Evolutionary conservation across 2,113 vertebrate genomes (phyloP).

Genomic region (Megaleporinus macrocephalus): DNA sequence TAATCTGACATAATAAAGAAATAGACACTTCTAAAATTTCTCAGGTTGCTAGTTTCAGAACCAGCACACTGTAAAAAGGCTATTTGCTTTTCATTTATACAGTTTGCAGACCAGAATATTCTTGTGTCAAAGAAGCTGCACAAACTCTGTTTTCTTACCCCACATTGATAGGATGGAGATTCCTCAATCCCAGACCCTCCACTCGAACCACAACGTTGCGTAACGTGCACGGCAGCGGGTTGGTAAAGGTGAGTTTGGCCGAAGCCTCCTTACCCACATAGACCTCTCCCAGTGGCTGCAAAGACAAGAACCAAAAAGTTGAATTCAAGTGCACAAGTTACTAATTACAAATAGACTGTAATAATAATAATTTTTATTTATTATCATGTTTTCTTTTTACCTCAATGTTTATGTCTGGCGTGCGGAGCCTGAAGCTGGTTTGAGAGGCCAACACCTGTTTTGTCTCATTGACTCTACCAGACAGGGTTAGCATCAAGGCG

Average conservation of each 20-base stretch:
- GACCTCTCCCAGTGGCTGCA: slow-evolving; percentile 81
- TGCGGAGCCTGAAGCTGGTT: slow-evolving; percentile 84
- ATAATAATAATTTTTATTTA: no score
- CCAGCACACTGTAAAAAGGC: no score
- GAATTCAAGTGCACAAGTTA: no score
- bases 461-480: slow-evolving; percentile 80
- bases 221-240: slow-evolving; percentile 82
- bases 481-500: slow-evolving; percentile 84
- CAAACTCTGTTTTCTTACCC: slow-evolving; percentile 77
- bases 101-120: no score
- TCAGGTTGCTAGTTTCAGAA: no score
- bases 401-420: slow-evolving; percentile 79
- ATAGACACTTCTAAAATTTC: no score
- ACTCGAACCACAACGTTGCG: slow-evolving; percentile 81
- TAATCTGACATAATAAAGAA: no score
- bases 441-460: slow-evolving; percentile 87
- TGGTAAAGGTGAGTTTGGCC: slow-evolving; percentile 88
- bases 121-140: no score
- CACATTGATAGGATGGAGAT: slow-evolving; percentile 80
- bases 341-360: no score
- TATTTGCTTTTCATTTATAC: no score
- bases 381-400: slow-evolving; percentile 48
- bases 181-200: slow-evolving; percentile 87
- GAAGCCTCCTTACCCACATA: slow-evolving; percentile 83
- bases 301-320: neutral